Base-by-base conservation (phyloP, 2,797 vertebrate species). In the Microcaecilia unicolor region DNA sequence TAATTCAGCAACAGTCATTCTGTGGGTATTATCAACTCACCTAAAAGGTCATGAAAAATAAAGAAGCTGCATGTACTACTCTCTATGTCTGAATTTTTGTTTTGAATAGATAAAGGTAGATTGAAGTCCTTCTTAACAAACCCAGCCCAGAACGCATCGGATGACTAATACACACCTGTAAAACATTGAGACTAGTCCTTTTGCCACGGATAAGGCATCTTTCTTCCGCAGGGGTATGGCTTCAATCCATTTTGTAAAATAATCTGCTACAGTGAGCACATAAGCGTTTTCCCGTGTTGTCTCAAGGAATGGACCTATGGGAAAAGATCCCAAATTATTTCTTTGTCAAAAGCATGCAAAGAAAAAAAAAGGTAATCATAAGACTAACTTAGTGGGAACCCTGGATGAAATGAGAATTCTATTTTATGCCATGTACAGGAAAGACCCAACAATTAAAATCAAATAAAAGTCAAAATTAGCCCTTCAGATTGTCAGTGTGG, bases 241-340 rank as follows among this genome's bases (percentile, higher is more conserved):
- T 55, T 93, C 92, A 9, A 86, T 78, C 92, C 92, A 95, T 68
- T 93, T 95, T 31, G 78, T 91, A 43, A 87, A 89, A 60, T 87
- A 89, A 65, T 95, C 92, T 0, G 84, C 85, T 39, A 92, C 58
- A 2, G 84, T 41, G 15, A 77, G 72, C 10, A 87, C 35, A 2
- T 70, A 73, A 1, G 78, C 84, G 66, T 88, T 88, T 29, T 80
- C 76, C 28, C 64, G 81, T 45, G 54, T 61, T 0, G 81, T 87
- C 45, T 85, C 83, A 1, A 86, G 81, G 28, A 91, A 92, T 11
- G 91, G 90, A 4, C 92, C 92, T 95, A 61, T 5, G 0, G 7
- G 34, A 14, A 28, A 28, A 29, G 34, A 9, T n/a, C n/a, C n/a
- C n/a, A n/a, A n/a, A 38, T 15, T 28, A 37, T 13, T n/a, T 10